Conservation (phyloP, 2,797 vertebrate genomes). For the Alosa sapidissima region DNA sequence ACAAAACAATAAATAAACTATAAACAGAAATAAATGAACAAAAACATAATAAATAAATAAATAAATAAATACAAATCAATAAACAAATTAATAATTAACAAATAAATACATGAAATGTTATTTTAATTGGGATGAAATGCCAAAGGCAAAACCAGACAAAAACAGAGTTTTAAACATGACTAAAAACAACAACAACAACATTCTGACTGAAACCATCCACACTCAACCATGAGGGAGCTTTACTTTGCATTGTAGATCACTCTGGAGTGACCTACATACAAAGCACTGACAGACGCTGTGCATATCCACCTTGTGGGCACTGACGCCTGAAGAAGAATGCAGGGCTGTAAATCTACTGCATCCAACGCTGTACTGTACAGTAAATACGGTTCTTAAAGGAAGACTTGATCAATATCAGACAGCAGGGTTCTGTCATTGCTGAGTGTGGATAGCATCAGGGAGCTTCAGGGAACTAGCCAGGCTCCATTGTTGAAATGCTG, state of each 20-base stretch:
- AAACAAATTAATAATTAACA: neutral
- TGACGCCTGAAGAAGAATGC: neutral
- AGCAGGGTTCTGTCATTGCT: neutral
- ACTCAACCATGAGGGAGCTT: constrained; percentile 1
- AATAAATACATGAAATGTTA: neutral
- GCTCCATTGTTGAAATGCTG: neutral
- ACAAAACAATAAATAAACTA: constrained; percentile 18
- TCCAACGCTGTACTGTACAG: neutral
- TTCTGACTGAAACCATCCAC: neutral
- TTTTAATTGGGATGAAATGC: no score
- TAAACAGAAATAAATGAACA: neutral
- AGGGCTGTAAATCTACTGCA: neutral
- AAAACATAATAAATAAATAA: neutral
- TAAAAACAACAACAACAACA: neutral
- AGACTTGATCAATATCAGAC: neutral
- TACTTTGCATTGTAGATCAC: constrained; percentile 3
- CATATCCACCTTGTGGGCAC: neutral
- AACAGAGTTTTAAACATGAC: neutral
- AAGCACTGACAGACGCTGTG: neutral
- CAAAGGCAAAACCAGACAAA: neutral
- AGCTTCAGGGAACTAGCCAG: neutral
- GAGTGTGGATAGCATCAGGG: neutral
- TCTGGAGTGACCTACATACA: neutral
- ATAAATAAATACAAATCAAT: neutral
- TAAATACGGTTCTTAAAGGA: neutral